Percentiles rank a stretch among this genome's conserved stretches.
Evolutionary conservation across 2,888 invertebrate genomes (phyloP).

Genomic region (Catocala fraxini): DNA sequence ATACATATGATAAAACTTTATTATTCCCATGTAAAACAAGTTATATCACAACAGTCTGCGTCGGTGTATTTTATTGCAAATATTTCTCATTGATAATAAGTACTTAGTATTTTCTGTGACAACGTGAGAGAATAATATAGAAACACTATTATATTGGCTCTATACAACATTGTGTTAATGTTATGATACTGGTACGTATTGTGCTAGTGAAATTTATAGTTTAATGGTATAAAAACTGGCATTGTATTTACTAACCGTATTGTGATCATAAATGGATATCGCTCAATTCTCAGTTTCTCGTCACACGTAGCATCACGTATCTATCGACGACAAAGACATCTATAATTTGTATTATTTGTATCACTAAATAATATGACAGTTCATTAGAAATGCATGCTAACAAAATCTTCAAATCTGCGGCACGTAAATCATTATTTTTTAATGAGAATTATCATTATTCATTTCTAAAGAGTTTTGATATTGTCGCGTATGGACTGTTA

Average conservation of each 20-base stretch:
- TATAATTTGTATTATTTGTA: too few relatives aligned
- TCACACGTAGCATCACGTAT: conserved; percentile 1
- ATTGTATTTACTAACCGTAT: conserved; percentile 23
- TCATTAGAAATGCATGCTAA: too few relatives aligned
- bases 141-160: conserved; percentile 39
- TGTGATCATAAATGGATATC: conserved; percentile 14
- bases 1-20: background rate
- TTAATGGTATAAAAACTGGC: conserved; percentile 35
- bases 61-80: conserved; percentile 37
- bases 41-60: conserved; percentile 27
- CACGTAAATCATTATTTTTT: too few relatives aligned
- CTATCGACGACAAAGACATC: background rate
- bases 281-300: conserved; percentile 19
- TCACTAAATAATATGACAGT: too few relatives aligned
- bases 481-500: too few relatives aligned
- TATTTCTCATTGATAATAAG: conserved; percentile 45
- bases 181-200: conserved; percentile 29
- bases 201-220: conserved; percentile 45
- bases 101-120: conserved; percentile 30
- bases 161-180: conserved; percentile 46
- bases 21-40: conserved; percentile 28
- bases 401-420: too few relatives aligned
- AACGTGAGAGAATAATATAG: conserved; percentile 51
- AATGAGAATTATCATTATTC: too few relatives aligned
- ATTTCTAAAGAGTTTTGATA: too few relatives aligned